These are phyloP conservation scores for Antheraea yamamai DNA, from an alignment of 2,888 invertebrate species.

Conservation along the genomic window DNA sequence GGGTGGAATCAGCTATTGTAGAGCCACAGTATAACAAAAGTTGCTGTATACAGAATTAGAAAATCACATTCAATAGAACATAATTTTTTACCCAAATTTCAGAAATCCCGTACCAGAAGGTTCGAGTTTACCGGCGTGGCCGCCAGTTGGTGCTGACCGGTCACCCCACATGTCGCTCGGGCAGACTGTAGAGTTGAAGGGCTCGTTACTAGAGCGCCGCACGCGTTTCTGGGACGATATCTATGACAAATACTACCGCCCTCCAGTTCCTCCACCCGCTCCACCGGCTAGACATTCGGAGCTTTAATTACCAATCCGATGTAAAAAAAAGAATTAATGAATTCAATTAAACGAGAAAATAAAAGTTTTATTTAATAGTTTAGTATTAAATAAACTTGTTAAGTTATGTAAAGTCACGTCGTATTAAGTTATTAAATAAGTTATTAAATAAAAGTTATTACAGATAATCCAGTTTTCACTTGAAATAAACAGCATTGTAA, in stretches of 20 bases:
- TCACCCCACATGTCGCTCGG: slow-evolving; percentile 50
- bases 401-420: too few species aligned
- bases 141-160: slow-evolving; percentile 34
- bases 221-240: slow-evolving; percentile 48
- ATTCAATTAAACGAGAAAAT: not conserved
- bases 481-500: not conserved
- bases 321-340: not conserved
- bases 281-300: slow-evolving; percentile 4
- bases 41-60: not conserved
- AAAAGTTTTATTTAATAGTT: not conserved
- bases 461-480: not conserved
- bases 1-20: not conserved
- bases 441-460: too few species aligned
- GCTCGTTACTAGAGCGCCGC: slow-evolving; percentile 34
- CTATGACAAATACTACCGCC: slow-evolving; percentile 45
- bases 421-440: too few species aligned
- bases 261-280: slow-evolving; percentile 40
- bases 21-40: not conserved
- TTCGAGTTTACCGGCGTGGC: slow-evolving; percentile 43
- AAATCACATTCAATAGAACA: not conserved
- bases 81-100: not conserved
- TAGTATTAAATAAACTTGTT: too few species aligned
- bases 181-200: slow-evolving; percentile 35
- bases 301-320: not conserved
- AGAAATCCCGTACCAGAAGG: slow-evolving; percentile 8